These are phyloP conservation scores for Carapus acus DNA, from an alignment of 2,797 vertebrate species.

Conservation along the genomic window DNA sequence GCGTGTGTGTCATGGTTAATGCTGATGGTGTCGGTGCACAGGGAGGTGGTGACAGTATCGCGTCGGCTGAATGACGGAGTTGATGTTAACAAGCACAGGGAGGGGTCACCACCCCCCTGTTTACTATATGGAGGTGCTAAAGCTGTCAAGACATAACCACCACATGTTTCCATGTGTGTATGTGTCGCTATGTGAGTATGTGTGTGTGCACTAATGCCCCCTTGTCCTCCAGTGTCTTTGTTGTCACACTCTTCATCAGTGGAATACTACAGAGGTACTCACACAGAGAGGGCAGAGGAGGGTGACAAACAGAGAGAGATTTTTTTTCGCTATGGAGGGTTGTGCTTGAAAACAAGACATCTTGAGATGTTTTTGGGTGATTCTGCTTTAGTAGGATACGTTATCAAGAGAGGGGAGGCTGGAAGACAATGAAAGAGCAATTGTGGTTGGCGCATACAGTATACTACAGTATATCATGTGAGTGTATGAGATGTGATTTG, in stretches of 20 bases:
- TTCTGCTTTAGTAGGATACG: no score
- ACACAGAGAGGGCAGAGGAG: slow-evolving; percentile 41
- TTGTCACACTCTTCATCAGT: slow-evolving; percentile 64
- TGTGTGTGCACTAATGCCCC: slow-evolving; percentile 49
- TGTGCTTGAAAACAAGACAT: slow-evolving; percentile 12
- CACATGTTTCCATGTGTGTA: slow-evolving; percentile 27
- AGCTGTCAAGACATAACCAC: slow-evolving; percentile 71
- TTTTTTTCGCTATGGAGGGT: slow-evolving; percentile 23
- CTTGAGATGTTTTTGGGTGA: no score
- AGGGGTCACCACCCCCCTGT: slow-evolving; percentile 74
- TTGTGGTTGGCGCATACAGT: no score
- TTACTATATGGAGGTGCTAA: slow-evolving; percentile 79
- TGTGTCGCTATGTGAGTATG: slow-evolving; percentile 22
- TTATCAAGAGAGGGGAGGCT: no score
- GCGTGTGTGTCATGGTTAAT: slow-evolving; percentile 74
- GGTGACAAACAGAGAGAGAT: slow-evolving; percentile 17
- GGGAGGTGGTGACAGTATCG: slow-evolving; percentile 75
- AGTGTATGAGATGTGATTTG: no score
- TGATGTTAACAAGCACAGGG: slow-evolving; percentile 79
- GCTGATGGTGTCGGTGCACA: slow-evolving; percentile 74
- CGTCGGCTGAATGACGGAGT: slow-evolving; percentile 77
- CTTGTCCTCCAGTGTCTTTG: slow-evolving; percentile 61
- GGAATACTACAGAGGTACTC: slow-evolving; percentile 43
- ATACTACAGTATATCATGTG: no score
- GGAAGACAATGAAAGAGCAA: no score